phyloP scores from a whole-genome alignment of 92 coral and sea anemone species.

The Desmophyllum pertusum region DNA sequence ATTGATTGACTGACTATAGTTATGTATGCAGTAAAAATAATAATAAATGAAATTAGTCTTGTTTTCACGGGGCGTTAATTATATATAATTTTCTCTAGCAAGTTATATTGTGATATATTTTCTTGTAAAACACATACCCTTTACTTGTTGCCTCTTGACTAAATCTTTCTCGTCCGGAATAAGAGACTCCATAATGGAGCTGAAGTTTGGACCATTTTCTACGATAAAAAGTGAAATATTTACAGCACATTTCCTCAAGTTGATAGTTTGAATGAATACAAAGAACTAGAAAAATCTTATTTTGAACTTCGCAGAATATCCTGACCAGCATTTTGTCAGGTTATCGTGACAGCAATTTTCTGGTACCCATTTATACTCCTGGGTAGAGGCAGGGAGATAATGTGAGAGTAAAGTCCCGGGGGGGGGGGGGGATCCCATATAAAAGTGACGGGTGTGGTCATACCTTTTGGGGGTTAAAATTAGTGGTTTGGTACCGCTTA shows the following conservation, averaged over 20 bases:
- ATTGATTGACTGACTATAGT: neutral
- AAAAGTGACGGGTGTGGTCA: too few species aligned
- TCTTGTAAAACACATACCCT: conserved; percentile 8
- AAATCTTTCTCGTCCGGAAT: conserved; percentile 5
- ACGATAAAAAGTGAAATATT: neutral
- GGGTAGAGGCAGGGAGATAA: too few species aligned
- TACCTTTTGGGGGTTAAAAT: too few species aligned
- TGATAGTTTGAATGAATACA: neutral
- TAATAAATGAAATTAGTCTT: too few species aligned
- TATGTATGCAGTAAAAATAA: too few species aligned
- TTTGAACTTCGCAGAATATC: neutral
- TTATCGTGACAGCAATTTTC: neutral
- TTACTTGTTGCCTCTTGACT: conserved; percentile 35
- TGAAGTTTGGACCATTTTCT: conserved; percentile 17
- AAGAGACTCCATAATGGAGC: conserved; percentile 15
- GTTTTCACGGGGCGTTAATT: neutral
- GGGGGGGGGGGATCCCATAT: too few species aligned
- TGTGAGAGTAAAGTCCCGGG: too few species aligned
- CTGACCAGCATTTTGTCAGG: neutral
- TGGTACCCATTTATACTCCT: neutral
- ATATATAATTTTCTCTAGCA: neutral
- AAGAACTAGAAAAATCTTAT: neutral
- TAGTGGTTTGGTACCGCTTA: too few species aligned
- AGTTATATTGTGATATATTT: neutral
- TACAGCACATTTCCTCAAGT: neutral